Evolutionary conservation across 2,797 vertebrate genomes (phyloP).

Genomic region (Dromococcyx pavoninus): DNA sequence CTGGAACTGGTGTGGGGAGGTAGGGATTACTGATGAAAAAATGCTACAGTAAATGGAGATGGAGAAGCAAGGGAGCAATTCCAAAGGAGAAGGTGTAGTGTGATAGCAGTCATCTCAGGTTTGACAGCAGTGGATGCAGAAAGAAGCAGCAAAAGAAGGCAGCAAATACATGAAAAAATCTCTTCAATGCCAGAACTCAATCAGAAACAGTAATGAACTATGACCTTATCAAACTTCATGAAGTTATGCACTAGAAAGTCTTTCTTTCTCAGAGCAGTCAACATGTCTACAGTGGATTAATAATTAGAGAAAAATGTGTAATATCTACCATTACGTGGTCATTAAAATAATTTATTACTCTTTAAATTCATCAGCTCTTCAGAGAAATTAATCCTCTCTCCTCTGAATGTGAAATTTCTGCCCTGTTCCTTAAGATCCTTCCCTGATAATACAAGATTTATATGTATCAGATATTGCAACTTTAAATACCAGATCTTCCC

Average conservation of each 20-base stretch:
- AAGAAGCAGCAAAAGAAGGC: accelerated
- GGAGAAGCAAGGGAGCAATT: neutral
- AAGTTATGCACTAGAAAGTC: neutral
- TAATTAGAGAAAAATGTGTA: conserved; percentile 27
- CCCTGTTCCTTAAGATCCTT: neutral
- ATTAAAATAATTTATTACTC: conserved; percentile 51
- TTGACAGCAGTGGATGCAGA: neutral
- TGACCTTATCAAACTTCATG: neutral
- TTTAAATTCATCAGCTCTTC: conserved; percentile 1
- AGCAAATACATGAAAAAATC: neutral
- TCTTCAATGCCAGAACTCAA: neutral
- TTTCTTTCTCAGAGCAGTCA: neutral
- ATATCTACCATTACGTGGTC: neutral
- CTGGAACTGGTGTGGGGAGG: neutral
- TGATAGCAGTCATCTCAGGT: neutral
- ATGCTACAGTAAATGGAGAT: neutral
- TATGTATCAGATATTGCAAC: neutral
- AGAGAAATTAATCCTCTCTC: conserved; percentile 9
- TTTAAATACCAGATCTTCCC: conserved; percentile 1
- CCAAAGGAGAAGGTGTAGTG: neutral
- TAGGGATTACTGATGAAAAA: neutral
- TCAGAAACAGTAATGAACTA: neutral
- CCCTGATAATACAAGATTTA: conserved; percentile 7
- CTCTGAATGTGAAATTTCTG: neutral
- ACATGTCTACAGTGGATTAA: neutral